Percentiles rank a stretch among this genome's conserved stretches.
These are phyloP conservation scores for Lomographa bimaculata DNA, from an alignment of 2,888 invertebrate genomes.

Conservation along the genomic window DNA sequence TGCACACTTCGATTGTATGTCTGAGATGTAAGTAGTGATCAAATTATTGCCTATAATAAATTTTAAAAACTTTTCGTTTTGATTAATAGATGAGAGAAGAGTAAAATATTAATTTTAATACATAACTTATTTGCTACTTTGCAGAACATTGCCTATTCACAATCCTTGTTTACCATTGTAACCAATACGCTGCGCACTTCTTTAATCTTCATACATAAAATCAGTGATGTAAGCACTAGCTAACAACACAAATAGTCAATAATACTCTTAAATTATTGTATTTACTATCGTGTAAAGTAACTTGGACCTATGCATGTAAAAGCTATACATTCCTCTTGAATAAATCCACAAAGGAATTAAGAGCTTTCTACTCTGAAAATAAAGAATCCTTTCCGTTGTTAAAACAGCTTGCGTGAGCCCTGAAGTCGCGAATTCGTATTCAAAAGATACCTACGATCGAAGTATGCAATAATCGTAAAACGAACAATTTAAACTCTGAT, in stretches of 20 bases:
- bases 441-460: slow-evolving; percentile 71
- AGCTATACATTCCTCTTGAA: slow-evolving; percentile 29
- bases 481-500: slow-evolving; percentile 72
- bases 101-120: too few relatives aligned
- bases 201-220: slow-evolving; percentile 25
- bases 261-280: slow-evolving; percentile 58
- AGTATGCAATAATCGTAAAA: slow-evolving; percentile 75
- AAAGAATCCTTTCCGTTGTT: slow-evolving; percentile 18
- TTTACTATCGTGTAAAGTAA: slow-evolving; percentile 55
- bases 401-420: slow-evolving; percentile 56
- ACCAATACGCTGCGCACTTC: slow-evolving; percentile 12
- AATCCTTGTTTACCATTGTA: slow-evolving; percentile 19
- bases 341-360: slow-evolving; percentile 19
- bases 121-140: too few relatives aligned
- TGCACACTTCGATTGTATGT: too few relatives aligned
- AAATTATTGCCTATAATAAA: too few relatives aligned
- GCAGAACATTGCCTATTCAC: too few relatives aligned
- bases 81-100: too few relatives aligned
- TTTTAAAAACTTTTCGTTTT: too few relatives aligned
- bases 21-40: too few relatives aligned
- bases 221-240: slow-evolving; percentile 27
- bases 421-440: slow-evolving; percentile 69
- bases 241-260: slow-evolving; percentile 37
- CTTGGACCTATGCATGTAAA: slow-evolving; percentile 48
- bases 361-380: slow-evolving; percentile 4